Base-by-base conservation (phyloP, 2,888 invertebrate species). In the Griposia aprilina region DNA sequence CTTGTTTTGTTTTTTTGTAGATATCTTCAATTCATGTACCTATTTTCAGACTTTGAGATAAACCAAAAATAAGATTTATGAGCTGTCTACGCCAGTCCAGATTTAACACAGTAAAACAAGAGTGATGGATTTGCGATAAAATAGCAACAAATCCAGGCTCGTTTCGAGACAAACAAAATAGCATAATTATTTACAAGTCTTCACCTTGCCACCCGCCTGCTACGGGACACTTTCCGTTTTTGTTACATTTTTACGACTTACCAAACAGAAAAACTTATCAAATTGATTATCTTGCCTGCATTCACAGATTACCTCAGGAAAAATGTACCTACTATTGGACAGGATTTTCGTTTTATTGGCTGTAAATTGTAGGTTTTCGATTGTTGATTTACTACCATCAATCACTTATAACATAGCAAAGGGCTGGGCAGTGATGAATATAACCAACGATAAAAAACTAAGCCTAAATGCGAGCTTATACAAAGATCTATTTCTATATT, bases 1-100 rank as follows among this genome's bases (percentile, higher is more conserved):
- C 1, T 20, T 55, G 36, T 48, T 15, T 55, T 67, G 59, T 36
- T 55, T 65, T 15, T 13, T 65, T n/a, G n/a, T 48, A 59, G 30
- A 55, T 30, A 30, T 78, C 26, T 55, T 15, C 17, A 30, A 20
- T 57, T n/a, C 5, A 8, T 59, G 13, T 60, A 23, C 20, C 20
- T 7, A 23, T 26, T n/a, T 45, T 55, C 59, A 60, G 82, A 48
- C 15, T 55, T 26, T 23, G 52, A 45, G 36, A 75, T 67, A 82
- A 36, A 41, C 3, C 60, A 57, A 20, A 60, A 75, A 41, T 66
- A 62, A 62, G 76, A 80, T 76, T 41, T 67, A 82, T 82, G 66
- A 41, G 60, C 55, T 20, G 66, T 67, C 66, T n/a, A 3, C 48
- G 36, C 23, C 5, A 41, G 41, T 30, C 52, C 52, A 48, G 23